Evolutionary conservation across 2,888 invertebrate genomes (phyloP).

Genomic region (Notodonta ziczac): DNA sequence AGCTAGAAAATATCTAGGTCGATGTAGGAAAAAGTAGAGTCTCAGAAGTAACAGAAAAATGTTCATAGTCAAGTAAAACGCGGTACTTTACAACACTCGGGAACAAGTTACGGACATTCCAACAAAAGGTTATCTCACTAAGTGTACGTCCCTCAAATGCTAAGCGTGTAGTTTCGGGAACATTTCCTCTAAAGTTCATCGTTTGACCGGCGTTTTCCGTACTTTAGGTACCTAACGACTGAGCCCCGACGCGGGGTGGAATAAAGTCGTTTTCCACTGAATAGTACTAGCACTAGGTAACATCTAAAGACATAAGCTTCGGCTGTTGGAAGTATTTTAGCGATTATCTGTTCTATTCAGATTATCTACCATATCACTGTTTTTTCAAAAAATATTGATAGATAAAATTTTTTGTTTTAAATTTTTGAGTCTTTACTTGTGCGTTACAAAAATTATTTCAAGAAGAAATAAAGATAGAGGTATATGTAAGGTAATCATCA

Average conservation of each 20-base stretch:
- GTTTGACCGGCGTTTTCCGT: slow-evolving; percentile 52
- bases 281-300: slow-evolving; percentile 9
- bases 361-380: not conserved
- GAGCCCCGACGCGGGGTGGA: slow-evolving; percentile 49
- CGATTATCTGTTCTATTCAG: not conserved
- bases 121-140: slow-evolving; percentile 47
- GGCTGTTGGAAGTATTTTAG: not conserved
- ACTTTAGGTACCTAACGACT: slow-evolving; percentile 41
- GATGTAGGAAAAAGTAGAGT: not conserved
- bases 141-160: slow-evolving; percentile 47
- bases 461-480: no score
- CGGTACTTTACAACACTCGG: slow-evolving; percentile 24
- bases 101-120: slow-evolving; percentile 45
- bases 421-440: no score
- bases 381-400: no score
- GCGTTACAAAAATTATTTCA: no score
- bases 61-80: slow-evolving; percentile 12
- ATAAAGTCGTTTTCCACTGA: slow-evolving; percentile 50
- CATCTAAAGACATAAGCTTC: not conserved
- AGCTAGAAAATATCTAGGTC: no score
- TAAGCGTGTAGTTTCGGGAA: slow-evolving; percentile 49
- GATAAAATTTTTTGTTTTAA: not conserved
- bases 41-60: not conserved
- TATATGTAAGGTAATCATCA: no score
- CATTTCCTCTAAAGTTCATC: slow-evolving; percentile 55